Conservation (phyloP, 2,113 vertebrate species). For the Nasalis larvatus region DNA sequence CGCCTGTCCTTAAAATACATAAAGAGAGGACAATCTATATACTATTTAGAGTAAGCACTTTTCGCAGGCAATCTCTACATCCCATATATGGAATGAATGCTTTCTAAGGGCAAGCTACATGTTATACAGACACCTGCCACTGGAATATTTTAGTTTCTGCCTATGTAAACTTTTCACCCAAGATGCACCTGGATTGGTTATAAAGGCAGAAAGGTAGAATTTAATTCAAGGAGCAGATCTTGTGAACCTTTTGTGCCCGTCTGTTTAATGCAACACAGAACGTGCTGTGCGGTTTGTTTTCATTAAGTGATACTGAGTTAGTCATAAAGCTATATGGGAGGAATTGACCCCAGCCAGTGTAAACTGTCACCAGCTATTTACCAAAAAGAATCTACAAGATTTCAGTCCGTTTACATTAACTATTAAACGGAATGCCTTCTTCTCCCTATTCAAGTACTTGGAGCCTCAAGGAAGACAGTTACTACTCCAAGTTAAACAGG, state of each 20-base stretch:
- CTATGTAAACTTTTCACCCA: neutral
- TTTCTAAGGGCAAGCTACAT: neutral
- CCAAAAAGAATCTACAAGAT: neutral
- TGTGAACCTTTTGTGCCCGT: neutral
- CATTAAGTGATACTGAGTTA: neutral
- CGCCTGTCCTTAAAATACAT: neutral
- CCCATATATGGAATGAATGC: neutral
- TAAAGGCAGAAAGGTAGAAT: neutral
- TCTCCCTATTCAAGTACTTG: neutral
- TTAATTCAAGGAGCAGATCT: neutral
- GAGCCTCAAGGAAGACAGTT: neutral
- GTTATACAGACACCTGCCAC: neutral
- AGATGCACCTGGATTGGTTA: neutral
- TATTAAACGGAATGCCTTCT: neutral
- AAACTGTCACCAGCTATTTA: neutral
- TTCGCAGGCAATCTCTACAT: neutral
- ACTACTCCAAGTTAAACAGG: neutral
- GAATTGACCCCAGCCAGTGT: neutral
- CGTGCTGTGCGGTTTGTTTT: neutral
- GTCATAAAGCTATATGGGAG: neutral
- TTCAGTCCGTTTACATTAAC: neutral
- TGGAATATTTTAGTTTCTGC: neutral
- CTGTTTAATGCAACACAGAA: neutral
- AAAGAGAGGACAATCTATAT: accelerated
- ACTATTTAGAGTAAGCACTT: no score